phyloP scores from a whole-genome alignment of 2,888 invertebrate genomes.

The Caenorhabditis uteleia region DNA sequence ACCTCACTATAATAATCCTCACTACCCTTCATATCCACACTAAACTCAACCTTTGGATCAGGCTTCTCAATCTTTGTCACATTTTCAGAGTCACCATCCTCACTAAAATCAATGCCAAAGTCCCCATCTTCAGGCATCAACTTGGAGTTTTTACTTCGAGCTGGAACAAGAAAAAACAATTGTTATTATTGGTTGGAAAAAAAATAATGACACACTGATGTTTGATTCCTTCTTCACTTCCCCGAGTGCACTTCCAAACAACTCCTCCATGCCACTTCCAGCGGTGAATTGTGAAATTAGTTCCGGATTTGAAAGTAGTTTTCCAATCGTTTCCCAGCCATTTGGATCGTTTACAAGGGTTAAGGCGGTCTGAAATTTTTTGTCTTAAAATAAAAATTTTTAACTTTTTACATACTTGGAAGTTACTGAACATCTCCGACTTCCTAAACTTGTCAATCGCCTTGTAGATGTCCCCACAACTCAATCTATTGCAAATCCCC shows the following conservation, averaged over 20 bases:
- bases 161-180: slow-evolving; percentile 12
- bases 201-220: slow-evolving; percentile 10
- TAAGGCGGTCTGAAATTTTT: slow-evolving; percentile 59
- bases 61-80: slow-evolving; percentile 23
- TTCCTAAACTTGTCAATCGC: slow-evolving; percentile 66
- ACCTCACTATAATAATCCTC: slow-evolving; percentile 62
- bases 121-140: slow-evolving; percentile 62
- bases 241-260: slow-evolving; percentile 56
- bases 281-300: slow-evolving; percentile 64
- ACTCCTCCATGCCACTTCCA: slow-evolving; percentile 51
- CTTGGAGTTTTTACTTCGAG: slow-evolving; percentile 38
- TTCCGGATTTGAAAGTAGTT: slow-evolving; percentile 66
- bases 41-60: slow-evolving; percentile 42
- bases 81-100: slow-evolving; percentile 47
- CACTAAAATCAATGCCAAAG: slow-evolving; percentile 65
- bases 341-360: slow-evolving; percentile 66
- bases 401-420: slow-evolving; percentile 53
- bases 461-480: slow-evolving; percentile 67
- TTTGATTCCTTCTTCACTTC: slow-evolving; percentile 43
- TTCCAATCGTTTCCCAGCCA: slow-evolving; percentile 67
- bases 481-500: slow-evolving; percentile 65
- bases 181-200: neutral
- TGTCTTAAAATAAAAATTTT: neutral
- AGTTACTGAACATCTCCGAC: slow-evolving; percentile 68
- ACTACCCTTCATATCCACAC: slow-evolving; percentile 39